Percentiles rank a stretch among this genome's conserved stretches.
These are phyloP conservation scores for Dorcus parallelipipedus DNA, from an alignment of 2,888 invertebrate species.

Conservation along the genomic window DNA sequence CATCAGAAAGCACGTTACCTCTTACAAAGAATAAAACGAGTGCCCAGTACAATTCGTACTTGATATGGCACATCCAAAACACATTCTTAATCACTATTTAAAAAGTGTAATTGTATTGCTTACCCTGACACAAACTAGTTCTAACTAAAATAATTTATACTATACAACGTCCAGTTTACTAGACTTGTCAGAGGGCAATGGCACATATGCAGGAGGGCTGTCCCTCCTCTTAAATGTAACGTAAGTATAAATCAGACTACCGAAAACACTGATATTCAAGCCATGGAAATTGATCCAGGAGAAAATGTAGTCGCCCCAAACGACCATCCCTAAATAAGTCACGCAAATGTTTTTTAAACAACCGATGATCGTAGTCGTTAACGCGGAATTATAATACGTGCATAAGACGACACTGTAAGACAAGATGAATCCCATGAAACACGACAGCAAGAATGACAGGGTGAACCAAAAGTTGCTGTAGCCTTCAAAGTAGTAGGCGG, in stretches of 20 bases:
- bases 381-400: slow-evolving; percentile 94
- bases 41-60: slow-evolving; percentile 2
- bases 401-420: slow-evolving; percentile 94
- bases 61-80: not conserved
- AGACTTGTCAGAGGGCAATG: slow-evolving; percentile 37
- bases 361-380: slow-evolving; percentile 97
- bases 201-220: slow-evolving; percentile 34
- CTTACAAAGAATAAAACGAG: too few species aligned
- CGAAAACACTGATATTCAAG: slow-evolving; percentile 88
- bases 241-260: slow-evolving; percentile 82
- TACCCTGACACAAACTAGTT: not conserved
- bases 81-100: not conserved
- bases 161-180: slow-evolving; percentile 49
- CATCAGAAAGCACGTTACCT: too few species aligned
- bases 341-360: slow-evolving; percentile 97
- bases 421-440: slow-evolving; percentile 94
- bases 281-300: slow-evolving; percentile 93
- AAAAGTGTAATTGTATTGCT: not conserved
- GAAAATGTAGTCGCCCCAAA: slow-evolving; percentile 97
- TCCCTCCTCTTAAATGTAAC: slow-evolving; percentile 75
- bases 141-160: slow-evolving; percentile 16
- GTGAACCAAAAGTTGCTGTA: slow-evolving; percentile 79
- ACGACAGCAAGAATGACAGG: slow-evolving; percentile 80
- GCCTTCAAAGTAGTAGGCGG: slow-evolving; percentile 61
- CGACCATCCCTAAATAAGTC: slow-evolving; percentile 96